Base-by-base conservation (phyloP, 2,888 invertebrate genomes). In the Temnothorax rugatulus region DNA sequence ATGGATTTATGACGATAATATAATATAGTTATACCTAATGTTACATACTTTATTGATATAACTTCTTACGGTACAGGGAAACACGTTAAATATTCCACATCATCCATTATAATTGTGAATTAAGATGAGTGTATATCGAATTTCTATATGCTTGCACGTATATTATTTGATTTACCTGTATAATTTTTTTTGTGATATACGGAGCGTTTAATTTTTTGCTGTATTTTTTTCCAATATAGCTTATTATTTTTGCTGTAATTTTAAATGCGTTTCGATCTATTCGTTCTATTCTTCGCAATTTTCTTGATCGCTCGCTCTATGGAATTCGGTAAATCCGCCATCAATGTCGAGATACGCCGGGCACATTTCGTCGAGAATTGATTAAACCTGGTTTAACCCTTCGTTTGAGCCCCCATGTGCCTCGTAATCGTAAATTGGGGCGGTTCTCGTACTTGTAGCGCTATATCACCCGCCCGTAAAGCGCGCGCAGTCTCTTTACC, bases 351-450 rank as follows among this genome's bases (percentile, higher is more conserved):
- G 73, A 59, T 61, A 71, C 73, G 71, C 79, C 44, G 77, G 64
- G 83, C 71, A 71, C 71, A 83, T 85, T 85, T 84, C 88, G 59
- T 71, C 85, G 87, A 87, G 90, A 91, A 91, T 91, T 91, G 91
- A 91, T 91, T 91, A 91, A 91, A 86, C 91, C 88, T 83, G 89
- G 91, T 89, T 88, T 91, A 90, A 90, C 90, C 89, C 90, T 86
- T 88, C 87, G 85, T 86, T 89, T 85, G 84, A 88, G 84, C 88
- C 86, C 90, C 84, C 87, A 82, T 85, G 77, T 84, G 86, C 63
- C 90, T 89, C 90, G 91, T 91, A 90, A 91, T 91, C 91, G 91
- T 91, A 91, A 91, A 91, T 91, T 90, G 87, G 91, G 87, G 87
- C 82, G 88, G 86, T 86, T 83, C 84, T 77, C 71, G 85, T 77